phyloP scores from a whole-genome alignment of 53 echinoderm and acorn worm genomes.

The Temnopleurus reevesii region DNA sequence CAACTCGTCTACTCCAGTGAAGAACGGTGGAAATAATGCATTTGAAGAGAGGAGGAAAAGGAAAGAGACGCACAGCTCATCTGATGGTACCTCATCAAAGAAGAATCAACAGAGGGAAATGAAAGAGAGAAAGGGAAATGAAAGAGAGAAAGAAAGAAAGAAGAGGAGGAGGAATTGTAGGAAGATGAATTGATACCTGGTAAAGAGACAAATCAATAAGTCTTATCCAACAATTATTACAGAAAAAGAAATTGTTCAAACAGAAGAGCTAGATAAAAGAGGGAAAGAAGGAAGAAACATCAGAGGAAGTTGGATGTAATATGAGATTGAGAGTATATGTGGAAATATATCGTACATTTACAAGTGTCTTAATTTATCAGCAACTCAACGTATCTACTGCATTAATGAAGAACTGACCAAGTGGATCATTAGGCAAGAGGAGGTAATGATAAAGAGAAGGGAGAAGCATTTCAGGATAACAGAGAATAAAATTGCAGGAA shows the following conservation, averaged over 20 bases:
- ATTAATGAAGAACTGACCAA: no score
- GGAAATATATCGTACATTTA: no score
- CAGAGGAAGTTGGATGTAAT: background rate
- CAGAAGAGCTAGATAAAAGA: background rate
- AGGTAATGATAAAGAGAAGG: background rate
- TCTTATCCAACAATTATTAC: background rate
- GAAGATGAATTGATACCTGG: background rate
- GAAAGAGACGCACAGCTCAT: no score
- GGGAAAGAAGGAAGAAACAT: background rate
- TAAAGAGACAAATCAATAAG: background rate
- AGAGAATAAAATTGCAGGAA: background rate
- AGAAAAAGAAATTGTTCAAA: background rate
- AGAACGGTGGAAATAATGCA: no score
- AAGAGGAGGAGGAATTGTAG: background rate
- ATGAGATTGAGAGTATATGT: background rate
- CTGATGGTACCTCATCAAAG: no score
- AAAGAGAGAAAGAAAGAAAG: background rate
- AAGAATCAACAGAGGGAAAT: background rate
- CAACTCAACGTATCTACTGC: no score
- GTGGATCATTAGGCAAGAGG: background rate
- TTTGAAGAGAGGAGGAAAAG: background rate
- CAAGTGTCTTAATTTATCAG: no score
- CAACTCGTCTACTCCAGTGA: no score
- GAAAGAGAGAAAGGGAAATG: background rate
- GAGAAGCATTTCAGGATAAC: background rate